Evolutionary conservation across 2,113 vertebrate genomes (phyloP), one percentile per base, ranked within the genome.

Genomic region (Mormyrus iriodes): DNA sequence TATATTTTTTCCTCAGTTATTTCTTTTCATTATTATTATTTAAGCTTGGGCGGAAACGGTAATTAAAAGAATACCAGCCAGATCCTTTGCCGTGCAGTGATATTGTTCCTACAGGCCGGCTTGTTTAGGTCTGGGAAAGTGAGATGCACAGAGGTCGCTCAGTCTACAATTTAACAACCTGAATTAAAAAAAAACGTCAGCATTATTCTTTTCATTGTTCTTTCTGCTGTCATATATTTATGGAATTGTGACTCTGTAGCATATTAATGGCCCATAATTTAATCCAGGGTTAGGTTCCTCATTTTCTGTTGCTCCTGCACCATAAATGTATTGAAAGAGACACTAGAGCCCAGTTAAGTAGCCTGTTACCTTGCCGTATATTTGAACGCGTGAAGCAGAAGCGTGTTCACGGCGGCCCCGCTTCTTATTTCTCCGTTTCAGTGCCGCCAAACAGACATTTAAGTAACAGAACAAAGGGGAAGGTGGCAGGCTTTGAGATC

Each of bases 371-470:
- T 88, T 27, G 48, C 48, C 17, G 15, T 79, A 3, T n/a, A 53
- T 89, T 55, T 89, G 88, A 58, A 58, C 24, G 2, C 3, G 31
- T 44, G 9, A n/a, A 46, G 21, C 8, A 4, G n/a, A 42, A n/a
- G 76, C 46, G 83, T 61, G 44, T 69, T 31, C 58, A 46, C 7
- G 17, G 79, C 17, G 35, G 24, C 42, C 48, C 85, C 53, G 10
- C 65, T 51, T 73, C 48, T 44, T 55, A 52, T 86, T 86, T 44
- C 53, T 65, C 46, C 65, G 48, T 51, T 86, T 89, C 46, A 73
- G 6, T 27, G 35, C 42, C 7, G 51, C 51, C 52, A 55, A 53
- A 10, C 88, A 31, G 88, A 58, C 51, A 10, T 83, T 84, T 46
- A 89, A 76, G n/a, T 73, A 84, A 21, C 24, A 42, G 83, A 85